Percentiles rank a stretch among this genome's conserved stretches.
Conservation (phyloP, 2,113 vertebrate genomes). For the Marmota monax region DNA sequence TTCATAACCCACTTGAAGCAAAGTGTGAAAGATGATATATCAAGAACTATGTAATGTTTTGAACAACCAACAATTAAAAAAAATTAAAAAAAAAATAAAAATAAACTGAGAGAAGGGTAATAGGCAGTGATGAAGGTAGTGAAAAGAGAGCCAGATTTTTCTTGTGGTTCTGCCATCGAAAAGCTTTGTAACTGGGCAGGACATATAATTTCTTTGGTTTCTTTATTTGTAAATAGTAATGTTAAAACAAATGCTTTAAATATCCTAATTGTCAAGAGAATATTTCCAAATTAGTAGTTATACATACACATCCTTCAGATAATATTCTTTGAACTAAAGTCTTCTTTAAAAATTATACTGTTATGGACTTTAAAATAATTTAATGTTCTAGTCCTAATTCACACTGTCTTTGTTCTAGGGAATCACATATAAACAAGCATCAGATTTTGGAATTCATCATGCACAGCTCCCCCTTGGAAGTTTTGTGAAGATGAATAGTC, state of each 20-base stretch:
- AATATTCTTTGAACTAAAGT: constrained; percentile 24
- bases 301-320: neutral
- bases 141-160: neutral
- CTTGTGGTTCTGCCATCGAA: neutral
- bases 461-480: constrained; percentile 96
- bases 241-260: constrained; percentile 6
- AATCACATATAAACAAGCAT: constrained; percentile 92
- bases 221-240: neutral
- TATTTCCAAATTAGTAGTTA: constrained; percentile 27
- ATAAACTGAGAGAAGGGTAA: neutral
- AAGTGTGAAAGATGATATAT: no score
- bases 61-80: no score
- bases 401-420: constrained; percentile 89
- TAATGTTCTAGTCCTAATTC: constrained; percentile 31
- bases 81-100: no score
- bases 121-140: neutral
- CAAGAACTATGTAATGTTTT: no score
- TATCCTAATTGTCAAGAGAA: neutral
- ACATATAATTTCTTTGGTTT: neutral
- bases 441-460: constrained; percentile 93
- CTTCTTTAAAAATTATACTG: neutral
- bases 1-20: no score
- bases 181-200: neutral
- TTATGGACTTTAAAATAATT: constrained; percentile 21
- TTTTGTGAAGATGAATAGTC: constrained; percentile 98